phyloP scores from a whole-genome alignment of 1,140 invertebrate genomes.

The Heliconius congener region DNA sequence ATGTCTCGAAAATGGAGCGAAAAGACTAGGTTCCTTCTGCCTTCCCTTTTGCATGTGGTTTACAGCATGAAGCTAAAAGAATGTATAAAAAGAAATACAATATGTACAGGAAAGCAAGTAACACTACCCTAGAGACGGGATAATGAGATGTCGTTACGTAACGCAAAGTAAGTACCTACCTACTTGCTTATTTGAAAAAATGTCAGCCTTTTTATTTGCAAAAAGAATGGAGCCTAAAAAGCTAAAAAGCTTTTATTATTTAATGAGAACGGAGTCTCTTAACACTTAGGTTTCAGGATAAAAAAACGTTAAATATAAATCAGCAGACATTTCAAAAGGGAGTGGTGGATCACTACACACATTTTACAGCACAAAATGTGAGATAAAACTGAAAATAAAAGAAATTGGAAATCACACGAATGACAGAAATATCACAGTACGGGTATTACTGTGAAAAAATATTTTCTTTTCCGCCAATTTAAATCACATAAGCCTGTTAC shows the following conservation, averaged over 20 bases:
- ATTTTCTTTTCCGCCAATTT: background rate
- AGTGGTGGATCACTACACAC: too few relatives aligned
- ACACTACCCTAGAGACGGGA: slow-evolving; percentile 1
- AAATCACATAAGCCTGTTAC: background rate
- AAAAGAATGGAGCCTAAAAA: background rate
- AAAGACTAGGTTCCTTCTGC: background rate
- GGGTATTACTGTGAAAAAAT: background rate
- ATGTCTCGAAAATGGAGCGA: too few relatives aligned
- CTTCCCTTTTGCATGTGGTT: background rate
- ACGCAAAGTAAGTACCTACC: background rate
- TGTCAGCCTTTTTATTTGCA: background rate
- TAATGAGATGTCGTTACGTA: slow-evolving; percentile 20
- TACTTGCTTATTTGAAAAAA: slow-evolving; percentile 3
- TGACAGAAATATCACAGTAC: too few relatives aligned
- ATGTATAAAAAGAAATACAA: background rate
- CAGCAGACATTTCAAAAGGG: too few relatives aligned
- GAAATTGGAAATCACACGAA: too few relatives aligned
- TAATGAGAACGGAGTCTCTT: too few relatives aligned
- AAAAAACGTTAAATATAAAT: too few relatives aligned
- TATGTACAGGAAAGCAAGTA: background rate
- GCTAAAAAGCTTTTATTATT: too few relatives aligned
- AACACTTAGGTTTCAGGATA: too few relatives aligned
- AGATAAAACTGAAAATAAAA: too few relatives aligned
- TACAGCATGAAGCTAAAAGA: background rate
- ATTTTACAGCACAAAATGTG: too few relatives aligned